Conservation (phyloP, 1,140 invertebrate genomes). For the Bicyclus anynana region DNA sequence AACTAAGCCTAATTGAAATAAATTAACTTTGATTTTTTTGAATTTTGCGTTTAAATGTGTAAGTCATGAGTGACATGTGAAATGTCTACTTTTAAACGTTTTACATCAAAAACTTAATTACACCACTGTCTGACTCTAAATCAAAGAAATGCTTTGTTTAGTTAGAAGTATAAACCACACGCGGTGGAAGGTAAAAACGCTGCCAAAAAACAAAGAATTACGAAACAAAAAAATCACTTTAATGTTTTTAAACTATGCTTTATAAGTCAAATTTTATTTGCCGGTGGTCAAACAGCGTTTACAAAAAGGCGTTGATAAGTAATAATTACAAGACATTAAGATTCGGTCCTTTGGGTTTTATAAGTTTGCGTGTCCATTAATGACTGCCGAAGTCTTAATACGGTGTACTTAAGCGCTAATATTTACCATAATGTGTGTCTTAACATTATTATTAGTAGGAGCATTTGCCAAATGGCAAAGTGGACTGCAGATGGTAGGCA, state of each 20-base stretch:
- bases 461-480: constrained; percentile 27
- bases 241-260: too few species aligned
- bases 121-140: too few species aligned
- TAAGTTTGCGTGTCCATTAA: background rate
- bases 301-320: background rate
- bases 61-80: too few species aligned
- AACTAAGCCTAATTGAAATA: too few species aligned
- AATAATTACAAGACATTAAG: background rate
- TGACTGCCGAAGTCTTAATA: background rate
- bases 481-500: constrained; percentile 46
- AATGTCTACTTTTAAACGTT: constrained; percentile 43
- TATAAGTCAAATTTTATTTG: background rate
- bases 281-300: background rate
- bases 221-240: too few species aligned
- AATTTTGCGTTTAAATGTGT: too few species aligned
- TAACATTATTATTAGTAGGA: constrained; percentile 23
- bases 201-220: too few species aligned
- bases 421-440: constrained; percentile 13
- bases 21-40: too few species aligned
- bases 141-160: too few species aligned
- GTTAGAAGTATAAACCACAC: too few species aligned
- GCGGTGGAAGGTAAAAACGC: too few species aligned
- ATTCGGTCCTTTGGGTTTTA: background rate
- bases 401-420: background rate
- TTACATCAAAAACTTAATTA: too few species aligned